Conservation (phyloP, 2,888 invertebrate genomes). For the Clostera curtula region DNA sequence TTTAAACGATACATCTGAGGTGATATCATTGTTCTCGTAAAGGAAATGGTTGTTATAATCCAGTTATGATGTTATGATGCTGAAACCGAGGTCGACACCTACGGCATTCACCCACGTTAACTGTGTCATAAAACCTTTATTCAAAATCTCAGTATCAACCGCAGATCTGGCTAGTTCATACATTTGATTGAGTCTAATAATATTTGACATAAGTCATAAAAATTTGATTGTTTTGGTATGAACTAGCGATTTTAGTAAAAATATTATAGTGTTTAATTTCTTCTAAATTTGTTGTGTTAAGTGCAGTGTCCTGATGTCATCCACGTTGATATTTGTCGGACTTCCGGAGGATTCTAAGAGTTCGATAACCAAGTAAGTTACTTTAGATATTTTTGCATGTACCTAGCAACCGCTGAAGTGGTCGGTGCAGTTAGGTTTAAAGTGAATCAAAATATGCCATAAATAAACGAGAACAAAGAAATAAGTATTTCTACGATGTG, state of each 20-base stretch:
- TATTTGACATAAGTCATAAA: constrained; percentile 27
- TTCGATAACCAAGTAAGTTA: constrained; percentile 74
- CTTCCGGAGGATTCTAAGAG: constrained; percentile 74
- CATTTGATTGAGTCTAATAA: constrained; percentile 5
- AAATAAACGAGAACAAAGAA: too few species aligned
- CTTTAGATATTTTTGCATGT: neutral
- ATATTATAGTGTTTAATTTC: constrained; percentile 16
- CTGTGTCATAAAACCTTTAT: constrained; percentile 43
- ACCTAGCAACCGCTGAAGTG: neutral
- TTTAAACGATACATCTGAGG: too few species aligned
- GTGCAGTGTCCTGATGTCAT: constrained; percentile 70
- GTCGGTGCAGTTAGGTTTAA: too few species aligned
- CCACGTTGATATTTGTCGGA: constrained; percentile 76
- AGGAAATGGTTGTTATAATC: constrained; percentile 37
- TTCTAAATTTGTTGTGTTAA: constrained; percentile 28
- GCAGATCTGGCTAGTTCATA: constrained; percentile 41
- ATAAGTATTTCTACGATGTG: too few species aligned
- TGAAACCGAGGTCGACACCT: constrained; percentile 42
- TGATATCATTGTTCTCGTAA: constrained; percentile 21
- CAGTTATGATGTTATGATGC: constrained; percentile 29
- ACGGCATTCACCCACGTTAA: constrained; percentile 50
- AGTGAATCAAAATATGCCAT: too few species aligned
- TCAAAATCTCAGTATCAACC: constrained; percentile 41
- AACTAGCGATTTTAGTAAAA: constrained; percentile 12
- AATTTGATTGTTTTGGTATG: constrained; percentile 12